A percentile compares a stretch with the other conserved stretches of the same genome.
phyloP scores from a whole-genome alignment of 2,888 invertebrate species.

The Drosophila greeni region DNA sequence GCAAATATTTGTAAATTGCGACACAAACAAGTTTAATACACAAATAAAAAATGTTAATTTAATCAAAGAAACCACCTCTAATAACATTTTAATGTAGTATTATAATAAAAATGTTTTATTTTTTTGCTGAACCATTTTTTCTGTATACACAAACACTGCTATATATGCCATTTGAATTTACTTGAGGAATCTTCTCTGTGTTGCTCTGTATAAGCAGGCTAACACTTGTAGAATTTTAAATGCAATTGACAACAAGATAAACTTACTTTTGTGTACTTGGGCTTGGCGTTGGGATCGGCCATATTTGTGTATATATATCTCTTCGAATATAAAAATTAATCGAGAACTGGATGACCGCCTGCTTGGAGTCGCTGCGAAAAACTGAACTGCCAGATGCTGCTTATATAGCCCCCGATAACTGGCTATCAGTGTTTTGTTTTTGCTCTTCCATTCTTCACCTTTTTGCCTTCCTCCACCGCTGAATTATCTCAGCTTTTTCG shows the following conservation, averaged over 20 bases:
- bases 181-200: not conserved
- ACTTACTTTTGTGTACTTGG: constrained; percentile 68
- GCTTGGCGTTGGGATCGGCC: constrained; percentile 59
- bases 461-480: constrained; percentile 11
- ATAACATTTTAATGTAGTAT: not conserved
- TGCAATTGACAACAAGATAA: constrained; percentile 13
- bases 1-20: constrained; percentile 31
- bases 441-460: constrained; percentile 37
- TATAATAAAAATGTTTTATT: not conserved
- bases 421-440: constrained; percentile 44
- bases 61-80: not conserved
- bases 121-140: too few relatives aligned
- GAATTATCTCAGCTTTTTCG: constrained; percentile 33
- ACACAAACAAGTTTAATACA: constrained; percentile 38
- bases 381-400: constrained; percentile 31
- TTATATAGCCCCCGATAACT: constrained; percentile 53
- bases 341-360: constrained; percentile 26
- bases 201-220: not conserved
- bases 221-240: not conserved
- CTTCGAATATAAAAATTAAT: not conserved
- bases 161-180: not conserved
- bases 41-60: not conserved
- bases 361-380: constrained; percentile 35
- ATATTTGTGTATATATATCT: constrained; percentile 43
- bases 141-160: not conserved